phyloP scores from a whole-genome alignment of 2,888 invertebrate species.

The Ormyrus rosae region DNA sequence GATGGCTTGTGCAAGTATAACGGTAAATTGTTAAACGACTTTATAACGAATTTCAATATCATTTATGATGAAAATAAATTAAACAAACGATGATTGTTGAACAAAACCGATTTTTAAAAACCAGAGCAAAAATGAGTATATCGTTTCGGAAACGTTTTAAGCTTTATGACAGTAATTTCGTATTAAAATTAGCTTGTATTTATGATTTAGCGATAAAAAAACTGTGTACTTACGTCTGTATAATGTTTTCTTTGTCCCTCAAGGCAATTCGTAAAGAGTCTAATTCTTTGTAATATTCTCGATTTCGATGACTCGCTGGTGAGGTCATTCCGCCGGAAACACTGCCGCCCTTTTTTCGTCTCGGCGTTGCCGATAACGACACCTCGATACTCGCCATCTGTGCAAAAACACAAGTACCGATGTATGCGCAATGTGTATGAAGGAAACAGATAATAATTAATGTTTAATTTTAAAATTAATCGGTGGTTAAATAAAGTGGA shows the following conservation, averaged over 20 bases:
- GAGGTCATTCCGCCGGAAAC: slow-evolving; percentile 71
- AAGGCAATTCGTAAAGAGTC: slow-evolving; percentile 85
- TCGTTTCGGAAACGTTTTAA: no score
- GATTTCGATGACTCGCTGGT: slow-evolving; percentile 69
- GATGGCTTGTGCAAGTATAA: no score
- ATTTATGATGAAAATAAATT: no score
- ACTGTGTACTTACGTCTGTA: slow-evolving; percentile 80
- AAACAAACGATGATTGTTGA: not conserved
- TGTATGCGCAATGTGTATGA: no score
- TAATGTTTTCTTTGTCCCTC: slow-evolving; percentile 88
- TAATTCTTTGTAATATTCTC: slow-evolving; percentile 79
- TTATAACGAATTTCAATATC: no score
- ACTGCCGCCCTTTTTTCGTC: slow-evolving; percentile 79
- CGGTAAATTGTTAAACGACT: no score
- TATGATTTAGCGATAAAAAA: not conserved
- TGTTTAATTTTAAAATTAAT: no score
- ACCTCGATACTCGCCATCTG: slow-evolving; percentile 92
- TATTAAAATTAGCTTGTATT: not conserved
- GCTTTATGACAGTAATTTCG: no score
- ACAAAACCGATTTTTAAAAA: not conserved
- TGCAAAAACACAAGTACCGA: not conserved
- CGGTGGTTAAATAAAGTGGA: no score
- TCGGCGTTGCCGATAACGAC: slow-evolving; percentile 82
- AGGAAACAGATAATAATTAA: no score
- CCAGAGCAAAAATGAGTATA: no score